A percentile compares a stretch with the other conserved stretches of the same genome.
Evolutionary conservation across 64 coral and sea anemone species (phyloP).

Genomic region (Stichodactyla mertensii): DNA sequence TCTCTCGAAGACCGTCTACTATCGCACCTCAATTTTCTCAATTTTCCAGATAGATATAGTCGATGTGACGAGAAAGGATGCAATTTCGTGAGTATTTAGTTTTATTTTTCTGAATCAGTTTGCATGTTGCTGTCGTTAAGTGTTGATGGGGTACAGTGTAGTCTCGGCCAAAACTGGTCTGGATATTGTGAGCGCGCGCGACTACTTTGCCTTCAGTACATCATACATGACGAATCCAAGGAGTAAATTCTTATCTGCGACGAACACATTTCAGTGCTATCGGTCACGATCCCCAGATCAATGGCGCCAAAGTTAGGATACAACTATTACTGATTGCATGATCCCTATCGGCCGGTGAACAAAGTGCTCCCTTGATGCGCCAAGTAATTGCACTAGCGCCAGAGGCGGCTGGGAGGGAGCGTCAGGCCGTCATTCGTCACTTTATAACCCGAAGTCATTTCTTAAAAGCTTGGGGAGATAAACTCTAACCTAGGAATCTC

Average conservation of each 20-base stretch:
- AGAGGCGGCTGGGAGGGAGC: background rate
- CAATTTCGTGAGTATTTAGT: background rate
- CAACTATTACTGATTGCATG: background rate
- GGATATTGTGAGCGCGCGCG: background rate
- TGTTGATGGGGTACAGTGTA: background rate
- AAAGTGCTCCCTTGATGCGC: conserved; percentile 2
- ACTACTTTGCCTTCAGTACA: background rate
- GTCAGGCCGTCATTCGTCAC: background rate
- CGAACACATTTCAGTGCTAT: conserved; percentile 9
- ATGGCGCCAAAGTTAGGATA: conserved; percentile 8
- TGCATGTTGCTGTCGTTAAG: background rate
- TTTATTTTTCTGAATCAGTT: background rate
- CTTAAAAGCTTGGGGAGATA: conserved; percentile 9
- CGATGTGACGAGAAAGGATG: background rate
- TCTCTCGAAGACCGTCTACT: background rate
- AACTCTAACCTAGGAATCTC: conserved; percentile 7
- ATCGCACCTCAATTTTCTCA: background rate
- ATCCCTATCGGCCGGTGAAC: background rate
- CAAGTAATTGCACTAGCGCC: background rate
- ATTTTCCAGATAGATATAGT: background rate
- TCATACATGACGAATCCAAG: background rate
- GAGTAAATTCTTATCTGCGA: background rate
- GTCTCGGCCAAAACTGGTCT: background rate
- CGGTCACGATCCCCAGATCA: conserved; percentile 11
- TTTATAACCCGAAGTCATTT: background rate